phyloP scores from a whole-genome alignment of 2,888 invertebrate genomes.

The Lasioglossum lativentre region DNA sequence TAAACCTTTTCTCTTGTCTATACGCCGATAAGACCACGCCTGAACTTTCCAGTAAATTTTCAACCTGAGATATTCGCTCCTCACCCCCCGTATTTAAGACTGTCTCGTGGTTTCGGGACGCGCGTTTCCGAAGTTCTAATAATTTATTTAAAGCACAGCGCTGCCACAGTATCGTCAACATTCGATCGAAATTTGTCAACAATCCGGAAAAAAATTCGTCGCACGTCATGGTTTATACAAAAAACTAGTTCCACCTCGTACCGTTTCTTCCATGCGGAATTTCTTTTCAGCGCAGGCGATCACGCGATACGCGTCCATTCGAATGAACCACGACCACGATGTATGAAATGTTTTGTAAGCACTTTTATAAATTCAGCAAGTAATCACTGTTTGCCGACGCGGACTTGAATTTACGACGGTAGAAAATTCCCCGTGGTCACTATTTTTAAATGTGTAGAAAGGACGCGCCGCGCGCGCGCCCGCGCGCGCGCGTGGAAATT shows the following conservation, averaged over 20 bases:
- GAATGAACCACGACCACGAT: background rate
- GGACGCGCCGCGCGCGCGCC: background rate
- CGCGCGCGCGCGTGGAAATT: background rate
- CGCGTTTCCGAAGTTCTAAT: too few relatives aligned
- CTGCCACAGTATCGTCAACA: too few relatives aligned
- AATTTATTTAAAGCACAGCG: too few relatives aligned
- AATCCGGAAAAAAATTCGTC: too few relatives aligned
- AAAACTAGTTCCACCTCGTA: too few relatives aligned
- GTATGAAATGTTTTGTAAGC: background rate
- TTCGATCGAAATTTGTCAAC: too few relatives aligned
- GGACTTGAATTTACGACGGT: background rate
- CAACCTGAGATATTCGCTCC: background rate
- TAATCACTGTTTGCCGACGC: conserved; percentile 2
- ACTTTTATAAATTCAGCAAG: background rate
- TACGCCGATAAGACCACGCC: conserved; percentile 59
- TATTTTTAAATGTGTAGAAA: background rate
- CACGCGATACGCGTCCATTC: too few relatives aligned
- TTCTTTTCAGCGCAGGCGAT: background rate
- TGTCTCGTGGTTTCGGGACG: background rate
- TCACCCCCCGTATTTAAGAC: background rate
- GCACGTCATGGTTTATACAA: too few relatives aligned
- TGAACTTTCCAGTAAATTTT: conserved; percentile 61
- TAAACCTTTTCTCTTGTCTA: conserved; percentile 64
- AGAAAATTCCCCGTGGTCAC: background rate
- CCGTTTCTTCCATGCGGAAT: too few relatives aligned